Evolutionary conservation across 2,113 vertebrate species (phyloP), one percentile per base, ranked within the genome.

Genomic region (Hippocampus barbouri): DNA sequence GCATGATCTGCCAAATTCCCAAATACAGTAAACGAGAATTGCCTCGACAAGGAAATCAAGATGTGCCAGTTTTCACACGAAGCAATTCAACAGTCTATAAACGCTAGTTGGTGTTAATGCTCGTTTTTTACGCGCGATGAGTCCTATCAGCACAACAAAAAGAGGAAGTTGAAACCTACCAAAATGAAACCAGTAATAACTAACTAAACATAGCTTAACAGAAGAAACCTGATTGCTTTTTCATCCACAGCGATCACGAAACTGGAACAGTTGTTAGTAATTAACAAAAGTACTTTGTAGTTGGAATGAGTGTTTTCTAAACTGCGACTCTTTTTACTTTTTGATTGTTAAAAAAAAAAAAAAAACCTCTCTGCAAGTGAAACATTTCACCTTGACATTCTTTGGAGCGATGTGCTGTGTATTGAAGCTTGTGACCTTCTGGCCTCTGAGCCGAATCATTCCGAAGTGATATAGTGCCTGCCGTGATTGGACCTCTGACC

Each of bases 401-500:
- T 34, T 15, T 34, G 59, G 16, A 18, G 6, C 15, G 27, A 34
- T 61, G 16, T 34, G 59, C 1, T 16, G 4, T 5, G 1, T 18
- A 61, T 61, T 61, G 59, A 61, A 34, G 15, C 15, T 34, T 3
- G 27, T 61, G 27, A 34, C 59, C 59, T 18, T 61, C 15, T 61
- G 59, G 27, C 59, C 59, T 6, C 25, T 1, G 16, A 61, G 59
- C 25, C 27, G 27, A 61, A 61, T 61, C 15, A 8, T 34, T 61
- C 15, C 15, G 18, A 61, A 61, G 27, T 34, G 59, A 61, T 61
- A 27, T 2, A 61, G 59, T 34, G 59, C 27, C 59, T 61, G 27
- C 59, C 27, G 18, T 61, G 59, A 34, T 61, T 61, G 59, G 59
- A 61, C 27, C 59, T 61, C 59, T 34, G 27, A 61, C 59, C 59